These are phyloP conservation scores for Corythoichthys intestinalis DNA, from an alignment of 2,113 vertebrate species.

Conservation along the genomic window DNA sequence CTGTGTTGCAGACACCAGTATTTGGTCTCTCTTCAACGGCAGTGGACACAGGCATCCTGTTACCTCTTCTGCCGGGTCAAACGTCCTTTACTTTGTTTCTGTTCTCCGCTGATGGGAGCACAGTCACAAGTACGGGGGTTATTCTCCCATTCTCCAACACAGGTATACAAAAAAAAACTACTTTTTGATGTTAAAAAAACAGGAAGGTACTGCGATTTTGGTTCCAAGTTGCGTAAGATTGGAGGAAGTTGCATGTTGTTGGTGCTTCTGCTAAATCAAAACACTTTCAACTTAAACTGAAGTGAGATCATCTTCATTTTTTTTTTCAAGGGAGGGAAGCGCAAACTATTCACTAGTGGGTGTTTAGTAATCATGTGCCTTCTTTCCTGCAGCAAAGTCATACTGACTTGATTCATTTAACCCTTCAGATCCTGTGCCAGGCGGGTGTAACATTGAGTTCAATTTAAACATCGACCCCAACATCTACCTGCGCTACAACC, in stretches of 20 bases:
- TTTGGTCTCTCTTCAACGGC: conserved; percentile 68
- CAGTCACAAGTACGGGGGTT: conserved; percentile 75
- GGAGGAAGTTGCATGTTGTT: conserved; percentile 22
- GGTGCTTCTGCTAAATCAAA: conserved; percentile 16
- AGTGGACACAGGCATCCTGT: conserved; percentile 79
- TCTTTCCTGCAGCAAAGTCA: not conserved
- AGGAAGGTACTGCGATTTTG: not conserved
- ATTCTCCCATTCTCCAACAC: conserved; percentile 76
- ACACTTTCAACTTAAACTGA: not conserved
- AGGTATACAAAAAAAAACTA: conserved; percentile 61
- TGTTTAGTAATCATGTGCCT: not conserved
- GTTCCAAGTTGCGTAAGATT: not conserved
- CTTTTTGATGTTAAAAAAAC: not conserved
- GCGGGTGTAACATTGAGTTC: conserved; percentile 87
- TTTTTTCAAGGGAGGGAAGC: conserved; percentile 1
- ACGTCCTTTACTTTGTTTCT: conserved; percentile 76
- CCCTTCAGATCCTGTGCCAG: conserved; percentile 86
- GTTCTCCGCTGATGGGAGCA: conserved; percentile 42
- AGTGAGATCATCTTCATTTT: not conserved
- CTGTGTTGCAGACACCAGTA: conserved; percentile 53
- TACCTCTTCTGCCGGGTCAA: conserved; percentile 71
- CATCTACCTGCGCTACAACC: conserved; percentile 83
- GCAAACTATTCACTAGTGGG: not conserved
- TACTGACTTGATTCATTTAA: not conserved
- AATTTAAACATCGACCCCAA: conserved; percentile 85